phyloP scores from a whole-genome alignment of 2,113 vertebrate genomes.

The Sterna hirundo region DNA sequence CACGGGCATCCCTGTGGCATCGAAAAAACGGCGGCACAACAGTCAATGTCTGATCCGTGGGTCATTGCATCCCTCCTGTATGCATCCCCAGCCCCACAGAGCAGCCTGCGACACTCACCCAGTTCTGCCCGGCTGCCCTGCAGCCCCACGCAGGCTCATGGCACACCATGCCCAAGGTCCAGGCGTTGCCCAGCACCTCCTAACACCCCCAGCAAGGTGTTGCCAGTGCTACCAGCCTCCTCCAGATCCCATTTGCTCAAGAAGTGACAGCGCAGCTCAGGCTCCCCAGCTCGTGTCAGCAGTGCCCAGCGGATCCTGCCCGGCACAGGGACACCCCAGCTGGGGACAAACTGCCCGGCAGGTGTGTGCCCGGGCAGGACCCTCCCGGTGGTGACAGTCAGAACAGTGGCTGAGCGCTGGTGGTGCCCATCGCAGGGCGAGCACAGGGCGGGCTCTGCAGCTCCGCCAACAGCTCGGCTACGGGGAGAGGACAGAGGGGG shows the following conservation, averaged over 20 bases:
- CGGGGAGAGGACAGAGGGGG: not conserved
- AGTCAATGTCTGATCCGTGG: not conserved
- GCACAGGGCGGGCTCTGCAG: not conserved
- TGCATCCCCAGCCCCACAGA: not conserved
- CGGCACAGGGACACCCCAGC: not conserved
- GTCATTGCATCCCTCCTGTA: not conserved
- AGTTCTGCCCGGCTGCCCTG: not conserved
- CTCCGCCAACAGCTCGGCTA: not conserved
- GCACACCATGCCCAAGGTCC: not conserved
- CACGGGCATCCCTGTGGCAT: not conserved
- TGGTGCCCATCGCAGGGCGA: not conserved
- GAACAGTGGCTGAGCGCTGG: not conserved
- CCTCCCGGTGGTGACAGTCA: not conserved
- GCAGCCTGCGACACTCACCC: not conserved
- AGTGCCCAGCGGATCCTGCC: not conserved
- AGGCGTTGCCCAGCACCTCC: not conserved
- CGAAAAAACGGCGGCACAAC: not conserved
- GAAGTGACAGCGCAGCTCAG: not conserved
- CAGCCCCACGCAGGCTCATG: constrained; percentile 71
- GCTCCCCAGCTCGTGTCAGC: not conserved
- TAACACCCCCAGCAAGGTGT: not conserved
- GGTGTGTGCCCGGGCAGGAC: not conserved
- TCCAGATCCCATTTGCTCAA: not conserved
- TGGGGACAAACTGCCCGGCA: not conserved
- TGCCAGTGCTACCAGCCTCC: not conserved